A percentile compares a stretch with the other conserved stretches of the same genome.
Evolutionary conservation across 2,113 vertebrate genomes (phyloP).

Genomic region (Accipiter cooperii): DNA sequence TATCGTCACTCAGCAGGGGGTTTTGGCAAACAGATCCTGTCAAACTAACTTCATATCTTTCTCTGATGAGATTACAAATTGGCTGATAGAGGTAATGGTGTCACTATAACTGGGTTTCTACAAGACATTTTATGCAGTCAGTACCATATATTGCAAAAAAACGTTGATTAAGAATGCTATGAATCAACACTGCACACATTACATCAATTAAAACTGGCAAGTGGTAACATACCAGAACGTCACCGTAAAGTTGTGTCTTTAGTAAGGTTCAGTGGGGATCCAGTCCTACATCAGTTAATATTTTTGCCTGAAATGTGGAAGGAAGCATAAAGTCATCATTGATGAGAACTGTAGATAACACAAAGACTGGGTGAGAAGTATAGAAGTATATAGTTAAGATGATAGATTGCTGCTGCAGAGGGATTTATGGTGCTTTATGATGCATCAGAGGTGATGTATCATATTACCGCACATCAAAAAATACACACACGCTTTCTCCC

Average conservation of each 20-base stretch:
- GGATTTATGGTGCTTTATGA: neutral
- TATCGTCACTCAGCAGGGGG: neutral
- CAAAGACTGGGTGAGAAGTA: neutral
- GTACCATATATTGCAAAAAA: conserved; percentile 37
- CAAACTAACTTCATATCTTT: neutral
- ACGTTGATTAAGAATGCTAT: neutral
- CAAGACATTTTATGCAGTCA: neutral
- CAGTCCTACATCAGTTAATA: neutral
- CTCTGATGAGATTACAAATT: neutral
- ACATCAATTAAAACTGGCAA: neutral
- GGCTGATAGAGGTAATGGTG: neutral
- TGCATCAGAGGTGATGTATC: neutral
- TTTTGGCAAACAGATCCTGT: neutral
- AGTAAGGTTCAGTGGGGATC: neutral
- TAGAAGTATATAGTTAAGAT: neutral
- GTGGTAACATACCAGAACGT: neutral
- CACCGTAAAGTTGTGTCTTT: neutral
- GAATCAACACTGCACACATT: neutral
- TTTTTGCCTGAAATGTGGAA: neutral
- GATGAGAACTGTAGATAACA: neutral
- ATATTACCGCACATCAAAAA: neutral
- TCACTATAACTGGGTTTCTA: conserved; percentile 27
- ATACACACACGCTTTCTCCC: neutral
- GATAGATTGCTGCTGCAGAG: neutral
- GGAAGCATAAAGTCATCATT: neutral